Evolutionary conservation across 2,113 vertebrate species (phyloP).

Genomic region (Platichthys stellatus): DNA sequence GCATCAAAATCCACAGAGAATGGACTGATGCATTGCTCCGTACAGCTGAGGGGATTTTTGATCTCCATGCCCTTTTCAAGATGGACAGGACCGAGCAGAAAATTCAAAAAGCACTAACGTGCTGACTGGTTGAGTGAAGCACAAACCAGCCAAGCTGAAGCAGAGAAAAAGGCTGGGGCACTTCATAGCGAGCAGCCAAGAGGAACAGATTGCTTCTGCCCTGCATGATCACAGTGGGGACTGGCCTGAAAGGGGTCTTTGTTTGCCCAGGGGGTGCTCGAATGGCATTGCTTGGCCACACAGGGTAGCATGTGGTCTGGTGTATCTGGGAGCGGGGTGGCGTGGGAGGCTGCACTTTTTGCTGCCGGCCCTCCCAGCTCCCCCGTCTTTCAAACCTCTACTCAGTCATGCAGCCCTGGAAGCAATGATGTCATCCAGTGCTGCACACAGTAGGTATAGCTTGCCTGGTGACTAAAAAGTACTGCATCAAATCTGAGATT

Average conservation of each 20-base stretch:
- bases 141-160: slow-evolving; percentile 35
- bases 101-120: slow-evolving; percentile 39
- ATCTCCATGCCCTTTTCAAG: slow-evolving; percentile 48
- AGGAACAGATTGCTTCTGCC: slow-evolving; percentile 81
- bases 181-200: slow-evolving; percentile 73
- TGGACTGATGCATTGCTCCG: background rate
- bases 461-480: slow-evolving; percentile 4
- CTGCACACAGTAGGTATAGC: slow-evolving; percentile 18
- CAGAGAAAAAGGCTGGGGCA: slow-evolving; percentile 65
- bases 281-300: slow-evolving; percentile 58
- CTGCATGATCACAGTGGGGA: slow-evolving; percentile 70
- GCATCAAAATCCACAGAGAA: slow-evolving; percentile 4
- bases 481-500: slow-evolving; percentile 16
- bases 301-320: slow-evolving; percentile 69
- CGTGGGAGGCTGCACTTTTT: slow-evolving; percentile 57
- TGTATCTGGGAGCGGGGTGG: slow-evolving; percentile 52
- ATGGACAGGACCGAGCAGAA: slow-evolving; percentile 34
- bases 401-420: slow-evolving; percentile 45
- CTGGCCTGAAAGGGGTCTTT: slow-evolving; percentile 76
- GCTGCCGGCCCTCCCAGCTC: slow-evolving; percentile 22
- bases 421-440: slow-evolving; percentile 54
- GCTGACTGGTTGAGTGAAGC: slow-evolving; percentile 23
- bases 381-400: slow-evolving; percentile 41
- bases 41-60: slow-evolving; percentile 1
- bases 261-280: slow-evolving; percentile 65